Percentiles rank a stretch among this genome's conserved stretches.
Conservation (phyloP, 2,113 vertebrate genomes). For the Sphyrna mokarran region DNA sequence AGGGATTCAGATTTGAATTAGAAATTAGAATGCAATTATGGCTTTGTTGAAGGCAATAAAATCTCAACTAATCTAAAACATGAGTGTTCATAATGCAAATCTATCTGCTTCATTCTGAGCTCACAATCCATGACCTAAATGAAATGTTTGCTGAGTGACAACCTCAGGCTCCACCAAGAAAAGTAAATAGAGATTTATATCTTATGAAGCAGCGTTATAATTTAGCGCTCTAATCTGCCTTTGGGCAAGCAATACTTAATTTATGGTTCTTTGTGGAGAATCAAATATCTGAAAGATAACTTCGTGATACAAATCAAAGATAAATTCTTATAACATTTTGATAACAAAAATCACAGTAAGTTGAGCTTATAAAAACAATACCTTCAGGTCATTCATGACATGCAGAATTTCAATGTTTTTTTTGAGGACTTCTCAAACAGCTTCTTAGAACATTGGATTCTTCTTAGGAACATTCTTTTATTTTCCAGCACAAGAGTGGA, state of each 20-base stretch:
- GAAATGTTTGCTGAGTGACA: conserved; percentile 25
- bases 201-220: background rate
- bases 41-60: conserved; percentile 19
- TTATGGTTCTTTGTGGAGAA: background rate
- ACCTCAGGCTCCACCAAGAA: conserved; percentile 22
- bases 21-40: conserved; percentile 34
- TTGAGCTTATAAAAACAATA: background rate
- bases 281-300: background rate
- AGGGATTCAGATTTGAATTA: conserved; percentile 25
- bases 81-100: background rate
- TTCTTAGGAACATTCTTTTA: background rate
- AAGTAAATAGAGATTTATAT: conserved; percentile 31
- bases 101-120: conserved; percentile 6
- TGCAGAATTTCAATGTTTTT: background rate
- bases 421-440: background rate
- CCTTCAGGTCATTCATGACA: background rate
- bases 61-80: background rate
- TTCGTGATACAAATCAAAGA: background rate
- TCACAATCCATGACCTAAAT: conserved; percentile 28
- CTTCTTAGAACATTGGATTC: background rate
- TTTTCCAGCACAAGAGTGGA: background rate
- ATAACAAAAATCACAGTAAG: background rate
- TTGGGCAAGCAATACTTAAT: conserved; percentile 13
- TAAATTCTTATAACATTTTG: background rate
- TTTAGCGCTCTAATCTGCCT: background rate